phyloP scores from a whole-genome alignment of 2,113 vertebrate species.

The Passer domesticus region DNA sequence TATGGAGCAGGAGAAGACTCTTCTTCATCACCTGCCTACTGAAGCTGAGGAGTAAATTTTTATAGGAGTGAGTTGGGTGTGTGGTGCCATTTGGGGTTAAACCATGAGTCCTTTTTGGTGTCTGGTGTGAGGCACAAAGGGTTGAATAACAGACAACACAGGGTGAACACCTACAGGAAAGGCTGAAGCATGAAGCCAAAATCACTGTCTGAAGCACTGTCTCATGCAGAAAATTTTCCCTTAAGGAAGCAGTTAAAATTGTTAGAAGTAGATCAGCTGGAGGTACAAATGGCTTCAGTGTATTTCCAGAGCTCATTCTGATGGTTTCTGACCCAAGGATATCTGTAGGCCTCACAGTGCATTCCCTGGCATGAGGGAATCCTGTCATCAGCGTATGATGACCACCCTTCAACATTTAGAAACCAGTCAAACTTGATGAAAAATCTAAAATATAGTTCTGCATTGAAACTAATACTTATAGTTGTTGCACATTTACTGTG shows the following conservation, averaged over 20 bases:
- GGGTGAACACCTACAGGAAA: background rate
- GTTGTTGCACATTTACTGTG: background rate
- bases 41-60: background rate
- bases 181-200: background rate
- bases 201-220: background rate
- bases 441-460: background rate
- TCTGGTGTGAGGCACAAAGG: background rate
- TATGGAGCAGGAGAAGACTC: background rate
- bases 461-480: background rate
- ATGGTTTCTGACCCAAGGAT: background rate
- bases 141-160: background rate
- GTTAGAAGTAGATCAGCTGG: background rate
- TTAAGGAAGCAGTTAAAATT: background rate
- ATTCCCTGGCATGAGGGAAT: background rate
- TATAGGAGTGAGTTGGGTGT: background rate
- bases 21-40: background rate
- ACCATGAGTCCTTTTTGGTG: background rate
- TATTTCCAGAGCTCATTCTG: background rate
- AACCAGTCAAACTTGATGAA: background rate
- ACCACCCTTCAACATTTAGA: background rate
- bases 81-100: background rate
- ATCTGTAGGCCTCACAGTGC: background rate
- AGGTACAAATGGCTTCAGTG: background rate
- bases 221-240: background rate
- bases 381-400: background rate